Evolutionary conservation across 2,888 invertebrate genomes (phyloP).

Genomic region (Melanotus villosus): DNA sequence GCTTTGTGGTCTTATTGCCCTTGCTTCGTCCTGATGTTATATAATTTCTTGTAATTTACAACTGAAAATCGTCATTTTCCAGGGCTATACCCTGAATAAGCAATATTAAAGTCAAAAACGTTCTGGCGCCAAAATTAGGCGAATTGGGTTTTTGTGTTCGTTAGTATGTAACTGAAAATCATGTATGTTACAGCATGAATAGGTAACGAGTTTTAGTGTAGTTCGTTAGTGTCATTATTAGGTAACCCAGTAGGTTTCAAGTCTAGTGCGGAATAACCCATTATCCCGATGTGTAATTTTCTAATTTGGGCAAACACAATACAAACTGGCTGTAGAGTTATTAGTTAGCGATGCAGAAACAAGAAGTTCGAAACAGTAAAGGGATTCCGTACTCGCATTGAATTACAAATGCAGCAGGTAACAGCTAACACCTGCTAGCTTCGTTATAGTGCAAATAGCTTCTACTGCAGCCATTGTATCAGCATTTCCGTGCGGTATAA

Average conservation of each 20-base stretch:
- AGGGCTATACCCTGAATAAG: too few species aligned
- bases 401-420: conserved; percentile 34
- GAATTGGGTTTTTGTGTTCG: too few species aligned
- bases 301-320: conserved; percentile 27
- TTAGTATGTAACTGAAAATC: background rate
- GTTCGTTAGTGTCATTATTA: conserved; percentile 18
- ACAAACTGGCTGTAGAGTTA: conserved; percentile 11
- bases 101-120: too few species aligned
- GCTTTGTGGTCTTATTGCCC: too few species aligned
- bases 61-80: too few species aligned
- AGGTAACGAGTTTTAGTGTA: background rate
- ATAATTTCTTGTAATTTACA: too few species aligned
- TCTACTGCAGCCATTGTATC: conserved; percentile 28
- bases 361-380: conserved; percentile 17
- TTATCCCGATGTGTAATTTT: conserved; percentile 25
- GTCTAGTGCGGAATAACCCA: background rate
- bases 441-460: conserved; percentile 30
- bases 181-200: too few species aligned
- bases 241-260: background rate
- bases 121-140: too few species aligned
- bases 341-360: conserved; percentile 18
- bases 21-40: too few species aligned
- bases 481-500: conserved; percentile 22
- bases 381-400: conserved; percentile 18
- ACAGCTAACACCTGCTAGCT: conserved; percentile 25